Conservation (phyloP, 1,140 invertebrate species). For the Listronotus bonariensis region DNA sequence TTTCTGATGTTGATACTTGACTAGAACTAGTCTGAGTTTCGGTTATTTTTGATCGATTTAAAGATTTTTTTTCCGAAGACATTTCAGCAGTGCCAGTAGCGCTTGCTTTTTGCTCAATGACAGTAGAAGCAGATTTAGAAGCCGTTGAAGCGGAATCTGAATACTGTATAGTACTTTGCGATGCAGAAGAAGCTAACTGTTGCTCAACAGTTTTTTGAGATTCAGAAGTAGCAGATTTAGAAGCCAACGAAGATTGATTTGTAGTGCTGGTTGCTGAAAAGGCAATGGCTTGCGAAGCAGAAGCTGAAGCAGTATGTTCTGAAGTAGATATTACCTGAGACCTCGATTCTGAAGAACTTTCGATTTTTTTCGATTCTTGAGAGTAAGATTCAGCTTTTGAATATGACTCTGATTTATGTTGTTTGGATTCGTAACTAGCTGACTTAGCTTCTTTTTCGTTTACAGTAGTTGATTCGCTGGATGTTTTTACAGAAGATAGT, state of each 20-base stretch:
- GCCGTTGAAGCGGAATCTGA: background rate
- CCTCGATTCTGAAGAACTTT: slow-evolving; percentile 13
- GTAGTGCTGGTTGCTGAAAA: background rate
- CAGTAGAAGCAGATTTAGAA: background rate
- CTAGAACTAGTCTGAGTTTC: background rate
- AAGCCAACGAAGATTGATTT: background rate
- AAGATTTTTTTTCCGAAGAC: slow-evolving; percentile 4
- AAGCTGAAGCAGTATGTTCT: background rate
- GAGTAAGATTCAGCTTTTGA: slow-evolving; percentile 22
- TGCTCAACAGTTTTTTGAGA: too few relatives aligned
- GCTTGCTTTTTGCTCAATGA: background rate
- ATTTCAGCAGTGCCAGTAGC: background rate
- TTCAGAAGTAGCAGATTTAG: background rate
- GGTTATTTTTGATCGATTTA: background rate
- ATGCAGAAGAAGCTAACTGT: too few relatives aligned
- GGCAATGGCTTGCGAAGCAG: background rate
- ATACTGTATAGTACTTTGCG: too few relatives aligned
- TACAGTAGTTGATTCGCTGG: slow-evolving; percentile 15
- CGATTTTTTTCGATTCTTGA: slow-evolving; percentile 15
- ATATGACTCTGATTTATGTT: slow-evolving; percentile 28
- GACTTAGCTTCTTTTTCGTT: slow-evolving; percentile 27
- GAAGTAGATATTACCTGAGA: slow-evolving; percentile 11
- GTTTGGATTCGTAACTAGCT: slow-evolving; percentile 19
- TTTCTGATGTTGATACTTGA: background rate
- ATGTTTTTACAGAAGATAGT: slow-evolving; percentile 30